A percentile compares a stretch with the other conserved stretches of the same genome.
phyloP scores from a whole-genome alignment of 2,888 invertebrate genomes.

The Halictus quadricinctus region DNA sequence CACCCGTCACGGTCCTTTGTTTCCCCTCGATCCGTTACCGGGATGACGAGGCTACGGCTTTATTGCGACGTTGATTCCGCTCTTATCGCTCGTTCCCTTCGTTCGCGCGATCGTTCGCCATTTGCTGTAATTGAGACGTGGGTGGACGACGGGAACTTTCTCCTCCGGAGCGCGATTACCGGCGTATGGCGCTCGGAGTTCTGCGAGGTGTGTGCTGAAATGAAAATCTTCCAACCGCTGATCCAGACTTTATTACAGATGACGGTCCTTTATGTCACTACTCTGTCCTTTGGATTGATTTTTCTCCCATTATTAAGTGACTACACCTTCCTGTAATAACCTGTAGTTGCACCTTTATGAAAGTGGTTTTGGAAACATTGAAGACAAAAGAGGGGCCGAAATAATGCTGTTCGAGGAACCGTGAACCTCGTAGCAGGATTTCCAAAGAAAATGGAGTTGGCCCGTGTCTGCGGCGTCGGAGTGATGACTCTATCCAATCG shows the following conservation, averaged over 20 bases:
- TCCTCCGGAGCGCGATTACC: neutral
- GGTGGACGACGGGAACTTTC: conserved; percentile 7
- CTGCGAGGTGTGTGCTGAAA: neutral
- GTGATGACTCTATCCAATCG: conserved; percentile 82
- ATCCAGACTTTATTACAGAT: neutral
- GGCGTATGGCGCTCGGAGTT: neutral
- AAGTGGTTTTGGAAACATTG: neutral
- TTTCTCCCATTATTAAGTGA: no score
- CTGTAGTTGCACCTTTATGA: no score
- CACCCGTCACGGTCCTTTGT: conserved; percentile 8
- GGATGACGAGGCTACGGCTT: conserved; percentile 32
- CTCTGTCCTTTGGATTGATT: no score
- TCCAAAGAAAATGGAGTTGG: conserved; percentile 65
- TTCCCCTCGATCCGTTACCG: neutral
- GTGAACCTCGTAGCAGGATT: neutral
- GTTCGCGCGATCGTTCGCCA: conserved; percentile 14
- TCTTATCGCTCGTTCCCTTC: conserved; percentile 32
- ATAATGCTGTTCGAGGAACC: neutral
- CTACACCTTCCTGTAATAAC: no score
- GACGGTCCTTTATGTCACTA: no score
- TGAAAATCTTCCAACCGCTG: neutral
- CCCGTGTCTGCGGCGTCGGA: conserved; percentile 44
- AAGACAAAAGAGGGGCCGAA: neutral
- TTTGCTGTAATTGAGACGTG: conserved; percentile 20
- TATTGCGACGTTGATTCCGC: conserved; percentile 26